Conservation (phyloP, 2,797 vertebrate species). For the Myioborus miniatus region DNA sequence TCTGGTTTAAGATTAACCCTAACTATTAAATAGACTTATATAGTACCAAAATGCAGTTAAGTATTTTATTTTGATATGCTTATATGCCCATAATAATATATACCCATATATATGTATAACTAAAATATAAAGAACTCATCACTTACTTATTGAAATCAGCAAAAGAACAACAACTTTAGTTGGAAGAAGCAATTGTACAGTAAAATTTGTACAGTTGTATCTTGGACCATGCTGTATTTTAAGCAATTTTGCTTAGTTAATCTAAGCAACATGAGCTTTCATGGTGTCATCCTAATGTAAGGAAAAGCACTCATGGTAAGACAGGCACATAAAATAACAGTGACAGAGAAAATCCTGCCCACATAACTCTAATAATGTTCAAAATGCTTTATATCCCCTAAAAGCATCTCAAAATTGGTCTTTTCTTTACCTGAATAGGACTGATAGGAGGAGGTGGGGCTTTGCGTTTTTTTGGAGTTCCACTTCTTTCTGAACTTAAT, state of each 20-base stretch:
- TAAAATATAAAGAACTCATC: background rate
- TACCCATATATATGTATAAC: background rate
- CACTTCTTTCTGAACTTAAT: constrained; percentile 96
- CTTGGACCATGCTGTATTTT: background rate
- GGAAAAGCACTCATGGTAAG: background rate
- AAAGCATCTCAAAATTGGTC: constrained; percentile 43
- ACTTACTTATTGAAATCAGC: background rate
- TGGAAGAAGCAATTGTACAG: background rate
- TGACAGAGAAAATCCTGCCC: background rate
- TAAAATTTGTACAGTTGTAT: background rate
- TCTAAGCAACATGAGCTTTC: background rate
- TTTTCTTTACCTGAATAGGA: constrained; percentile 91
- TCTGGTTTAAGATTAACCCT: background rate
- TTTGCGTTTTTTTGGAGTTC: constrained; percentile 99
- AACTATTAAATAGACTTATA: background rate
- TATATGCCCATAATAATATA: background rate
- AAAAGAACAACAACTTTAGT: background rate
- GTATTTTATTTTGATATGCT: background rate
- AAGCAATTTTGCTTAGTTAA: background rate
- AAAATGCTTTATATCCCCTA: background rate
- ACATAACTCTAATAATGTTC: background rate
- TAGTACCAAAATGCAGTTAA: background rate
- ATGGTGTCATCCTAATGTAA: background rate
- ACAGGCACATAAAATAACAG: background rate
- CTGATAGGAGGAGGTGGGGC: constrained; percentile 98